Conservation (phyloP, 2,113 vertebrate species). For the Melanerpes aurifrons region DNA sequence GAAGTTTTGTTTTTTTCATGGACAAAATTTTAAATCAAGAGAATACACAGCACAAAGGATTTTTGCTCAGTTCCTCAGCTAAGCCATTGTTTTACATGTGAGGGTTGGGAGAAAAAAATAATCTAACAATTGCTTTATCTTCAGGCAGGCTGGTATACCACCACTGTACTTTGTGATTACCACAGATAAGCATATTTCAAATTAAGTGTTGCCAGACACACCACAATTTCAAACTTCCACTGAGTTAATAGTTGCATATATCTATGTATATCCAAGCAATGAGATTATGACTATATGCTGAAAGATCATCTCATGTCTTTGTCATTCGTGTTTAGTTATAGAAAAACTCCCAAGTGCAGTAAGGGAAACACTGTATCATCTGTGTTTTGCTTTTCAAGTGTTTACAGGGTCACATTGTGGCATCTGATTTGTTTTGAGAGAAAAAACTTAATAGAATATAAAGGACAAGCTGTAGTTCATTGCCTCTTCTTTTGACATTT, state of each 20-base stretch:
- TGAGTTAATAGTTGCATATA: neutral
- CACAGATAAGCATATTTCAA: neutral
- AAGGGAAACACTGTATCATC: neutral
- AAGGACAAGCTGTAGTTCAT: neutral
- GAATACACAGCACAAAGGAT: neutral
- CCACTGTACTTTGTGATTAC: neutral
- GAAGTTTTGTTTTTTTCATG: neutral
- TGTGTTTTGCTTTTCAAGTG: slow-evolving; percentile 6
- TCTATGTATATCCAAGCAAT: neutral
- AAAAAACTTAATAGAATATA: neutral
- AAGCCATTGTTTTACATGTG: neutral
- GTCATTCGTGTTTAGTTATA: neutral
- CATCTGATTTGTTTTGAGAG: slow-evolving; percentile 17
- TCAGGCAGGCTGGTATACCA: neutral
- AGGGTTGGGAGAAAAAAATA: neutral
- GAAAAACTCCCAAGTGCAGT: neutral
- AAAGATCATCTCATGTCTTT: neutral
- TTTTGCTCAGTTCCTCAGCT: rapidly evolving
- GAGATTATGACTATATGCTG: neutral
- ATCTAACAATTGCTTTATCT: neutral
- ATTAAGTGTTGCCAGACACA: neutral
- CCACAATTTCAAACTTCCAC: neutral
- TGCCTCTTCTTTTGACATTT: slow-evolving; percentile 16
- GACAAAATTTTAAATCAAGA: neutral
- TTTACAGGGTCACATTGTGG: neutral